Percentiles rank a stretch among this genome's conserved stretches.
phyloP scores from a whole-genome alignment of 2,113 vertebrate species.

The Agapornis roseicollis region DNA sequence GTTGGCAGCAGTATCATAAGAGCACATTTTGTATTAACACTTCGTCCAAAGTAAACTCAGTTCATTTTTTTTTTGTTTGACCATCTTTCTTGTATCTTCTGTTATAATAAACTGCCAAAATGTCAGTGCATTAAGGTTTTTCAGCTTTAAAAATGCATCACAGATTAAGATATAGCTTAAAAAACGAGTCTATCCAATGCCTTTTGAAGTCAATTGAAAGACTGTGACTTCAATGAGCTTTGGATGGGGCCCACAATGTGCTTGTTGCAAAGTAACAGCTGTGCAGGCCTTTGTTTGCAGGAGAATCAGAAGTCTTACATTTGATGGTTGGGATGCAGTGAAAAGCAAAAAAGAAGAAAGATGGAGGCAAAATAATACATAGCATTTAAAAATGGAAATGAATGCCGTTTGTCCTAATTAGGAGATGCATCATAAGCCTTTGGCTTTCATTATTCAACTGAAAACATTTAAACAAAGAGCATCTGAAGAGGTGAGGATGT shows the following conservation, averaged over 20 bases:
- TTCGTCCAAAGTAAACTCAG: neutral
- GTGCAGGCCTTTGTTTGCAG: conserved; percentile 60
- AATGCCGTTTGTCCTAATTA: conserved; percentile 62
- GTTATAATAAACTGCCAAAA: neutral
- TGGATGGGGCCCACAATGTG: conserved; percentile 54
- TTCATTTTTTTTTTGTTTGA: neutral
- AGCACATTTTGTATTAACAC: neutral
- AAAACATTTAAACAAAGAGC: conserved; percentile 50
- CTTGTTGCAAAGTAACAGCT: conserved; percentile 62
- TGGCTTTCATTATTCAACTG: conserved; percentile 47
- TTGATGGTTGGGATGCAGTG: conserved; percentile 42
- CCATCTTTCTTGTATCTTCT: neutral
- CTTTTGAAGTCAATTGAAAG: conserved; percentile 61
- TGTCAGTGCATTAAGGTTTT: conserved; percentile 24
- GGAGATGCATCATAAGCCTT: conserved; percentile 52
- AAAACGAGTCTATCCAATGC: conserved; percentile 27
- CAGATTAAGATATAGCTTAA: conserved; percentile 54
- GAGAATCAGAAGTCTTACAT: conserved; percentile 60
- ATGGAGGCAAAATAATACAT: conserved; percentile 53
- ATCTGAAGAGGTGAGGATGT: conserved; percentile 54
- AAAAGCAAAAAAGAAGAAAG: conserved; percentile 45
- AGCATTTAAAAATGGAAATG: conserved; percentile 56
- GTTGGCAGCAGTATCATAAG: neutral
- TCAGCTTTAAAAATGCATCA: conserved; percentile 38
- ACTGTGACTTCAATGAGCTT: conserved; percentile 56